These are phyloP conservation scores for Hyperoplus lanceolatus DNA, from an alignment of 2,797 vertebrate species.

Conservation along the genomic window DNA sequence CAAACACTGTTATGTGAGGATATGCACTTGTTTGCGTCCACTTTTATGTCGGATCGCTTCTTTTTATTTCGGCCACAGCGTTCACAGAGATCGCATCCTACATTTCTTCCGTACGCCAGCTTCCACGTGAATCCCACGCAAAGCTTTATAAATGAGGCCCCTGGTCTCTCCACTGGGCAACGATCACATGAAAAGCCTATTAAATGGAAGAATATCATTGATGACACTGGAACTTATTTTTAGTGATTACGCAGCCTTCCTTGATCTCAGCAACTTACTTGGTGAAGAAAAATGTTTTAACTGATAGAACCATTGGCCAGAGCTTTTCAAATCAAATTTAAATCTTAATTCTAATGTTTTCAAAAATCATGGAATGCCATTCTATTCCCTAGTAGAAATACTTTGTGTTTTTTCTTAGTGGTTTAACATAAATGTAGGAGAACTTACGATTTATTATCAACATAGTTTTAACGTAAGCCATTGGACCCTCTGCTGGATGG, in stretches of 20 bases:
- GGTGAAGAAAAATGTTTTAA: not conserved
- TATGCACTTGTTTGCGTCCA: too few species aligned
- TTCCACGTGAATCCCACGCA: too few species aligned
- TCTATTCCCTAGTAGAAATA: not conserved
- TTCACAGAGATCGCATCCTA: too few species aligned
- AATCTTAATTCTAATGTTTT: not conserved
- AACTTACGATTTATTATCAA: not conserved
- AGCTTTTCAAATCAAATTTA: not conserved
- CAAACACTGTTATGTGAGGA: too few species aligned
- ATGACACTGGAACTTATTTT: not conserved
- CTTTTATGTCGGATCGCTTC: too few species aligned
- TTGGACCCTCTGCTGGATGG: not conserved
- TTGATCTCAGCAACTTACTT: not conserved
- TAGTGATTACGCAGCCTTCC: not conserved
- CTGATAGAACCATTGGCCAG: not conserved
- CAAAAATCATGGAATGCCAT: not conserved
- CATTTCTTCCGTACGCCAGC: too few species aligned
- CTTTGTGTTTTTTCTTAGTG: not conserved
- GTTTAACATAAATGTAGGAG: not conserved
- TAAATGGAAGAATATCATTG: not conserved
- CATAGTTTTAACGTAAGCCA: slow-evolving; percentile 2
- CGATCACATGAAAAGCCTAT: not conserved
- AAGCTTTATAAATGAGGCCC: too few species aligned
- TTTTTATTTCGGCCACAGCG: too few species aligned
- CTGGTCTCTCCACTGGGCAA: slow-evolving; percentile 7